Percentiles rank a stretch among this genome's conserved stretches.
Evolutionary conservation across 2,113 vertebrate genomes (phyloP).

Genomic region (Gorsachius goisagi): DNA sequence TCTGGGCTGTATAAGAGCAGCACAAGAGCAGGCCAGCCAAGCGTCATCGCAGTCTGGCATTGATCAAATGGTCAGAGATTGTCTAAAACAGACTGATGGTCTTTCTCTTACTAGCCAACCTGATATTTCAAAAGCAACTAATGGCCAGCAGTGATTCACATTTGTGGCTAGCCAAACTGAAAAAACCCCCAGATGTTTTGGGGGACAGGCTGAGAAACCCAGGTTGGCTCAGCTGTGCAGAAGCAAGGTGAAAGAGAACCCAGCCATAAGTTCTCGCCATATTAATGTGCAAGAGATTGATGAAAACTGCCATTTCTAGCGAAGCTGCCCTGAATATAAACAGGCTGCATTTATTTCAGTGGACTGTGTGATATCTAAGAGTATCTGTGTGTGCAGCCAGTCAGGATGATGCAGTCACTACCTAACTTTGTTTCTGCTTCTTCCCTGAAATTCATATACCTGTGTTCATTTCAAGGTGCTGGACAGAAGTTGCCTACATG

Average conservation of each 20-base stretch:
- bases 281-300: neutral
- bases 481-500: neutral
- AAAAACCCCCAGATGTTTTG: neutral
- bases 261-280: neutral
- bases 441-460: neutral
- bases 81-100: neutral
- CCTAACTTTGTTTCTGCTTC: neutral
- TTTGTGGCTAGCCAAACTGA: neutral
- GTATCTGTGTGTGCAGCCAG: neutral
- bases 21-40: neutral
- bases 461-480: neutral
- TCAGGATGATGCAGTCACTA: neutral
- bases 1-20: neutral
- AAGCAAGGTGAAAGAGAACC: neutral
- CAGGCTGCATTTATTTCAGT: neutral
- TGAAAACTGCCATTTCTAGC: neutral
- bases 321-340: neutral
- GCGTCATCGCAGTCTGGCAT: neutral
- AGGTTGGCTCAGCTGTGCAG: neutral
- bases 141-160: accelerated
- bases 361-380: neutral
- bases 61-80: neutral
- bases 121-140: neutral
- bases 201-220: neutral
- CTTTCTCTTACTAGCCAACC: neutral